Percentiles rank a stretch among this genome's conserved stretches.
phyloP scores from a whole-genome alignment of 2,797 vertebrate species.

The Microtus obscurus region DNA sequence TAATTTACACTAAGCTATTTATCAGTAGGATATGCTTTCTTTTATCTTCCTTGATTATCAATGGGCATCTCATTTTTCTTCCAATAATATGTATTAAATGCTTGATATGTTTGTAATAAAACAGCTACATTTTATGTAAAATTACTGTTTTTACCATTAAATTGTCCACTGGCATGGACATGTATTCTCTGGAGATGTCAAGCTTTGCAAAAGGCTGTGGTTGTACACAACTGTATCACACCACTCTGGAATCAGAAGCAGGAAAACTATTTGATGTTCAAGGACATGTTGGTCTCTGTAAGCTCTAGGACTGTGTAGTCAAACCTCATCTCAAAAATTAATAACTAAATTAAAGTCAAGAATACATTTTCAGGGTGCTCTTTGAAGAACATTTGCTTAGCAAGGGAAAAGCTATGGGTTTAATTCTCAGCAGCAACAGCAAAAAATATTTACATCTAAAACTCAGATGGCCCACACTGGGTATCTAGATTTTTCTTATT shows the following conservation, averaged over 20 bases:
- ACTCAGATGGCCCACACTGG: not conserved
- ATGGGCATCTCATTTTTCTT: not conserved
- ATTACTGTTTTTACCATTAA: not conserved
- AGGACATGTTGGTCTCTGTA: not conserved
- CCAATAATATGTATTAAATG: not conserved
- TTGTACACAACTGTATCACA: not conserved
- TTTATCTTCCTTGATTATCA: not conserved
- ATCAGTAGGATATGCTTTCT: not conserved
- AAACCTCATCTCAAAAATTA: not conserved
- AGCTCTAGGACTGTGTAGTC: not conserved
- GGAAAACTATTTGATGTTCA: not conserved
- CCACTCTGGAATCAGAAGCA: not conserved
- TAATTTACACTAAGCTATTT: not conserved
- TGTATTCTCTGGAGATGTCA: not conserved
- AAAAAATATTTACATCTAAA: not conserved
- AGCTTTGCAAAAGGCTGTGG: not conserved
- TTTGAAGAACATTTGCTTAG: not conserved
- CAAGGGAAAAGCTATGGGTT: not conserved
- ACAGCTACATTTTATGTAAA: not conserved
- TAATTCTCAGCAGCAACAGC: not conserved
- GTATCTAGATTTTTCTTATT: not conserved
- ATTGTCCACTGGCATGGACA: not conserved
- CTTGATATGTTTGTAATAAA: not conserved
- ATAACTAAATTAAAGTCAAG: not conserved
- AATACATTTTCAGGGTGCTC: accelerated